Conservation (phyloP, 2,888 invertebrate species). For the Meandrusa payeni region DNA sequence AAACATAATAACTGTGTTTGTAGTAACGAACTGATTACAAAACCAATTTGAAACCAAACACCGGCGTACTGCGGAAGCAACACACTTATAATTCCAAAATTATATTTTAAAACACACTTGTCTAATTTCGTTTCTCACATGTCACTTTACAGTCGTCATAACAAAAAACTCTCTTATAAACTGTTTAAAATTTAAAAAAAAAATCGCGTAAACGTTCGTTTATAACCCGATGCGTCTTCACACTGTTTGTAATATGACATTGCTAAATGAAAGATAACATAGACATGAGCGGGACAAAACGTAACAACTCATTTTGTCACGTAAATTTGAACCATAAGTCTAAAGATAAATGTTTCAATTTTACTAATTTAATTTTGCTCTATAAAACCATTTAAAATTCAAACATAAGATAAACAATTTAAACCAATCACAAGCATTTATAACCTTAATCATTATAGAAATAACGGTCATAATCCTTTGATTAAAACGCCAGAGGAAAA, state of each 20-base stretch:
- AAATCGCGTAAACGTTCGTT: conserved; percentile 17
- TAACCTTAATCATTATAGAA: conserved; percentile 33
- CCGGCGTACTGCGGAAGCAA: background rate
- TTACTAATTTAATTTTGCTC: conserved; percentile 19
- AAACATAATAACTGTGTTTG: background rate
- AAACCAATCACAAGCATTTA: conserved; percentile 41
- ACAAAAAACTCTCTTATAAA: conserved; percentile 7
- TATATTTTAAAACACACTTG: background rate
- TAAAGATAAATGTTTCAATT: conserved; percentile 31
- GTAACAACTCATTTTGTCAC: conserved; percentile 26
- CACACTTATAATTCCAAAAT: background rate
- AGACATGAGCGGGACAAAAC: conserved; percentile 34
- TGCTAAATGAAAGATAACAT: conserved; percentile 74
- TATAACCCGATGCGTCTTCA: conserved; percentile 30
- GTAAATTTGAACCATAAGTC: conserved; percentile 31
- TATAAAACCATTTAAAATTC: conserved; percentile 37
- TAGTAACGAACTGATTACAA: conserved; percentile 1
- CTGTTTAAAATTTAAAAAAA: conserved; percentile 4
- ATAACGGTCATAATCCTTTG: conserved; percentile 42
- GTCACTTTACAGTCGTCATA: conserved; percentile 2
- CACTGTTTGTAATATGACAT: conserved; percentile 70
- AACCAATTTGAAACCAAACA: conserved; percentile 8
- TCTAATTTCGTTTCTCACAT: background rate
- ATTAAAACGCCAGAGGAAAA: conserved; percentile 52
- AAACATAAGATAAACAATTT: conserved; percentile 62